Conservation (phyloP, 2,797 vertebrate species). For the Micromesistius poutassou region DNA sequence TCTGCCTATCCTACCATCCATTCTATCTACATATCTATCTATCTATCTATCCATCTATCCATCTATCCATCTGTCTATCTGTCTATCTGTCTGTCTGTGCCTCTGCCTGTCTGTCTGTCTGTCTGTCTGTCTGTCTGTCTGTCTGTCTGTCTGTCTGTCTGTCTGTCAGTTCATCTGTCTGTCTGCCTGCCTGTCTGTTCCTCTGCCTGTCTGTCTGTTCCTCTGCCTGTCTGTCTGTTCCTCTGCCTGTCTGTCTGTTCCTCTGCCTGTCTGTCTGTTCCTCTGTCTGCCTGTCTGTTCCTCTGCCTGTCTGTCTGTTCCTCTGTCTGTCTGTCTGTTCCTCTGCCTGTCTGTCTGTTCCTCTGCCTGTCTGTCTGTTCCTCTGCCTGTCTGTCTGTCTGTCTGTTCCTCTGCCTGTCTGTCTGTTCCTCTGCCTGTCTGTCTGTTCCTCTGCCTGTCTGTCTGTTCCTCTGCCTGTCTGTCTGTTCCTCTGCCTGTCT, state of each 20-base stretch:
- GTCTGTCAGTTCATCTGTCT: too few species aligned
- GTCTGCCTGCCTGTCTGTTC: too few species aligned
- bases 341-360: too few species aligned
- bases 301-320: not conserved
- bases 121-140: too few species aligned
- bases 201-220: too few species aligned
- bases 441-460: not conserved
- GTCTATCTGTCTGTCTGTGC: not conserved
- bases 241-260: not conserved
- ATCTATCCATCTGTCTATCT: not conserved
- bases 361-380: too few species aligned
- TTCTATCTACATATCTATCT: not conserved
- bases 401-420: too few species aligned
- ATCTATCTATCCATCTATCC: constrained; percentile 8
- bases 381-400: too few species aligned
- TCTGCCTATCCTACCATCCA: constrained; percentile 11
- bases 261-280: constrained; percentile 4
- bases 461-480: not conserved
- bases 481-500: not conserved
- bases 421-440: constrained; percentile 1
- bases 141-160: too few species aligned
- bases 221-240: too few species aligned
- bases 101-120: too few species aligned
- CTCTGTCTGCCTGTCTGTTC: not conserved
- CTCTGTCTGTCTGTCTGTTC: too few species aligned